Base-by-base conservation (phyloP, 2,888 invertebrate species). In the Cheilosia vernalis region DNA sequence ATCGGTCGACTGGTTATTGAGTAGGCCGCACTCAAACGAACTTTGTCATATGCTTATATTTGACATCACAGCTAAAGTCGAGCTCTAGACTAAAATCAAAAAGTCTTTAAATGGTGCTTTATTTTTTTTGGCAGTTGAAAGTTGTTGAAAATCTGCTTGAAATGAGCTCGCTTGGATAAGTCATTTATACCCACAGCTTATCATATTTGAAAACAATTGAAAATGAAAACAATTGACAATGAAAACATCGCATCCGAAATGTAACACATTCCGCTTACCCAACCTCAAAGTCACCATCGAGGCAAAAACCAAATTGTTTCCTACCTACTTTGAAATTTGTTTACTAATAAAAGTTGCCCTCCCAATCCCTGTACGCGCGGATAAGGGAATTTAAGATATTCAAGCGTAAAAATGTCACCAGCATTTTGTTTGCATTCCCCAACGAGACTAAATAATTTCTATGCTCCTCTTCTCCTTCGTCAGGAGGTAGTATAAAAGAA, bases 351-450 rank as follows among this genome's bases (percentile, higher is more conserved):
- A 56, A 47, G 7, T 58, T 69, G 21, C 47, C 47, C 47, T 44
- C 56, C 47, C 56, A 44, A 42, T 9, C 24, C 47, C 6, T 5
- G 5, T 30, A 4, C 10, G 24, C 33, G 69, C 21, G 49, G 21
- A 47, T 33, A 47, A 56, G 24, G 56, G 56, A 47, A 58, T 69
- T 56, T 47, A 33, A 47, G 56, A 69, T 56, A 69, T 69, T 56
- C 24, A 27, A 19, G 9, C 27, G 55, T 15, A 56, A 56, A 61
- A 61, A 44, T 63, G 49, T 63, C 63, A 47, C 30, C 64, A 64
- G 19, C 19, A 64, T 53, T 40, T 37, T 17, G 19, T 51, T 66
- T 27, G 21, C 40, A 19, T 51, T 66, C 37, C 66, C 56, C 30
- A 69, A 17, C 19, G 67, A 15, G 27, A 44, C 42, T 9, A 67